phyloP scores from a whole-genome alignment of 2,797 vertebrate genomes.

The Enoplosus armatus region DNA sequence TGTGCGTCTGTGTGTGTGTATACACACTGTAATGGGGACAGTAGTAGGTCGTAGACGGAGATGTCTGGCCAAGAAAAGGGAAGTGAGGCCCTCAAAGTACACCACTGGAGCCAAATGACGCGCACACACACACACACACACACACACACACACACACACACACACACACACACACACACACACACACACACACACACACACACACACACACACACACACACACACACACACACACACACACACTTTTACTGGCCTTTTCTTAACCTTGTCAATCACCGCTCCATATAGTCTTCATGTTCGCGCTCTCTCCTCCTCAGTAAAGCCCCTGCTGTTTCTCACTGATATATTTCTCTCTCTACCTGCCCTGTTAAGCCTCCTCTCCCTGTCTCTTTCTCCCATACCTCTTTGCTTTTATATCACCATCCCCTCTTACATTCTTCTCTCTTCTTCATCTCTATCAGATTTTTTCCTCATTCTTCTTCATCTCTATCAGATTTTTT shows the following conservation, averaged over 20 bases:
- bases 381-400: conserved; percentile 1
- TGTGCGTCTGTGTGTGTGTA: conserved; percentile 26
- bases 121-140: conserved; percentile 22
- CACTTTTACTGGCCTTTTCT: conserved; percentile 42
- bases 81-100: conserved; percentile 36
- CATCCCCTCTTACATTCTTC: conserved; percentile 3
- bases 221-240: neutral
- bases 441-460: neutral
- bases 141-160: conserved; percentile 14
- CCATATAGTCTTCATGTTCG: conserved; percentile 20
- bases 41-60: conserved; percentile 44
- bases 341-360: conserved; percentile 42
- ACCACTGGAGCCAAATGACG: conserved; percentile 41
- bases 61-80: conserved; percentile 44
- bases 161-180: neutral
- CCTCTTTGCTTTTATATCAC: conserved; percentile 2
- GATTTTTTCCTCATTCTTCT: neutral
- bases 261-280: conserved; percentile 54
- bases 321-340: conserved; percentile 36
- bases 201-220: neutral
- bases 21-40: conserved; percentile 43
- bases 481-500: neutral
- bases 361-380: conserved; percentile 22
- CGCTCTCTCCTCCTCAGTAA: conserved; percentile 21
- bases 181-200: neutral